phyloP scores from a whole-genome alignment of 2,888 invertebrate genomes.

The Polyommatus iphigenia region DNA sequence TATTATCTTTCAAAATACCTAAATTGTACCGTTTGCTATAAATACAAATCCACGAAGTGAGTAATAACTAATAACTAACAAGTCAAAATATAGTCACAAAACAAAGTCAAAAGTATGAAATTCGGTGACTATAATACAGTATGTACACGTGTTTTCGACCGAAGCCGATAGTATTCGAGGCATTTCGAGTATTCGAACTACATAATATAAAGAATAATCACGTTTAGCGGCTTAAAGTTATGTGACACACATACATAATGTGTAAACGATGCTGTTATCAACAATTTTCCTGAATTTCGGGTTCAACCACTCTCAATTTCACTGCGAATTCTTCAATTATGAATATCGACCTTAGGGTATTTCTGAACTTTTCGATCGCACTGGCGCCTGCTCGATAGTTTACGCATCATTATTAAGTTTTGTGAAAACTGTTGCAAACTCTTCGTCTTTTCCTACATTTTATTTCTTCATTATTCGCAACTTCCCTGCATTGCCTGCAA shows the following conservation, averaged over 20 bases:
- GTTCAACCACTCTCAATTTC: constrained; percentile 8
- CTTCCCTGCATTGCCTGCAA: neutral
- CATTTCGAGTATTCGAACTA: neutral
- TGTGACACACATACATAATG: constrained; percentile 21
- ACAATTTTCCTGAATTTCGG: constrained; percentile 20
- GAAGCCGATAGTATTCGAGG: too few species aligned
- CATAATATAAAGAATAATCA: neutral
- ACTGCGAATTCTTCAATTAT: neutral
- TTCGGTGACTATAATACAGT: too few species aligned
- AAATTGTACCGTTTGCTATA: too few species aligned
- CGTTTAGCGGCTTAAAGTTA: neutral
- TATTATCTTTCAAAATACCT: too few species aligned
- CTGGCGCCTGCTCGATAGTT: too few species aligned
- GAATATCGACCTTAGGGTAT: neutral
- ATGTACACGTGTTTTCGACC: too few species aligned
- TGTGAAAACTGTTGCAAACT: too few species aligned
- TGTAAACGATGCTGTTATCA: neutral
- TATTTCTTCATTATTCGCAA: neutral
- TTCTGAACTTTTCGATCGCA: neutral
- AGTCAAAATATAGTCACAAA: too few species aligned
- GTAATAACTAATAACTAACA: too few species aligned
- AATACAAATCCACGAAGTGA: too few species aligned
- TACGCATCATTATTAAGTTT: neutral
- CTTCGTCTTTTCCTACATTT: too few species aligned
- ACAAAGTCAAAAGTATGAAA: too few species aligned